phyloP scores from a whole-genome alignment of 2,797 vertebrate species.

The Rhinoraja longicauda region DNA sequence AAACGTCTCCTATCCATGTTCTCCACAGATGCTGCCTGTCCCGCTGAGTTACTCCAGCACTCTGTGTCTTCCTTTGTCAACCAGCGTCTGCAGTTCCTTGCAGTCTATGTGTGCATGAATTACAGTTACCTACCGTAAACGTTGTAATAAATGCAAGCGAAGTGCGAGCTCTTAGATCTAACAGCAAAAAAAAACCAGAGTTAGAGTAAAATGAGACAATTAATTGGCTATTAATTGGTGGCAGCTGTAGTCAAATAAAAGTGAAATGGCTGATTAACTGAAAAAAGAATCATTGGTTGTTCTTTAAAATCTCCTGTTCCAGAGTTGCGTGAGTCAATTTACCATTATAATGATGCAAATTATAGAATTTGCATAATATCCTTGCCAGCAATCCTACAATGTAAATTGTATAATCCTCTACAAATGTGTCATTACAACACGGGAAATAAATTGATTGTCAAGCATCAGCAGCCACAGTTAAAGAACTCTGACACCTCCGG shows the following conservation, averaged over 20 bases:
- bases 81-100: too few relatives aligned
- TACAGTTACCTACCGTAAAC: too few relatives aligned
- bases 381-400: slow-evolving; percentile 20
- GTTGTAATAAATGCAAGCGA: not conserved
- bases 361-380: slow-evolving; percentile 36
- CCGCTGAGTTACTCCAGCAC: too few relatives aligned
- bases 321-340: slow-evolving; percentile 33
- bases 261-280: slow-evolving; percentile 30
- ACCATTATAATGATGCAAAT: slow-evolving; percentile 34
- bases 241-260: slow-evolving; percentile 38
- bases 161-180: not conserved
- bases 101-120: too few relatives aligned
- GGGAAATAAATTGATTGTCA: not conserved
- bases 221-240: slow-evolving; percentile 31
- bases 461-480: not conserved
- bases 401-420: slow-evolving; percentile 15
- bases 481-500: not conserved
- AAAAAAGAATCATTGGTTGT: slow-evolving; percentile 27
- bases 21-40: too few relatives aligned
- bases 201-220: slow-evolving; percentile 10
- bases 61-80: too few relatives aligned
- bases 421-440: not conserved
- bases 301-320: slow-evolving; percentile 29
- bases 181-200: not conserved
- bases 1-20: too few relatives aligned